Base-by-base conservation (phyloP, 1,140 invertebrate species). In the Xylocopa sonorina region DNA sequence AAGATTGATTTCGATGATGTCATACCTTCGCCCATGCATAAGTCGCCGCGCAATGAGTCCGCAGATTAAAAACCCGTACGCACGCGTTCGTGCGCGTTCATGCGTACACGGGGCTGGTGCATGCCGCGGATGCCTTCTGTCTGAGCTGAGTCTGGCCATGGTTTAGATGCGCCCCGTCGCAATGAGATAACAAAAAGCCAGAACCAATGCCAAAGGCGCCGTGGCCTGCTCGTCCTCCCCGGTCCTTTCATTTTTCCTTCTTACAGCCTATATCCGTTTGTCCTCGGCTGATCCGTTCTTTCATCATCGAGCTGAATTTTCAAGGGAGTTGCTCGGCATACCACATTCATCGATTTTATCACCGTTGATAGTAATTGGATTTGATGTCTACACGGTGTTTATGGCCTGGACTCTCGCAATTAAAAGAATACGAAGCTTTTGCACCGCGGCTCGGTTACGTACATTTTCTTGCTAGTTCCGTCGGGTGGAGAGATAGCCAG, bases 1-100 rank as follows among this genome's bases (percentile, higher is more conserved):
- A 67, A 57, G 62, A 68, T 68, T 46, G 62, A 68, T 76, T 34
- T 53, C 41, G 51, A 68, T 76, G 73, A 75, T 75, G 73, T 68
- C 73, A 76, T 27, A 67, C 29, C 38, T 38, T 21, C 16, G 63
- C 38, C 27, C 24, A 51, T 43, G 34, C 72, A 66, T 75, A 66
- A 63, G 29, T 24, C 48, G 27, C 24, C 34, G 46, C 62, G 73
- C 73, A 76, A 76, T 76, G 50, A 68, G 73, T 34, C 38, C 46
- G 41, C 63, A 57, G 51, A 76, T 74, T 76, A 57, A 76, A 76
- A 57, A 68, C 16, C 41, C 12, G 51, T 57, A 57, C 27, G 38
- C 38, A 27, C 38, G 41, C 41, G 29, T 72, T 34, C 41, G 34
- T 2, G 60, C 38, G 73, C 55, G 46, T 67, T 18, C 38, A 57